Conservation (phyloP, 1,140 invertebrate genomes). For the Choristoneura fumiferana region DNA sequence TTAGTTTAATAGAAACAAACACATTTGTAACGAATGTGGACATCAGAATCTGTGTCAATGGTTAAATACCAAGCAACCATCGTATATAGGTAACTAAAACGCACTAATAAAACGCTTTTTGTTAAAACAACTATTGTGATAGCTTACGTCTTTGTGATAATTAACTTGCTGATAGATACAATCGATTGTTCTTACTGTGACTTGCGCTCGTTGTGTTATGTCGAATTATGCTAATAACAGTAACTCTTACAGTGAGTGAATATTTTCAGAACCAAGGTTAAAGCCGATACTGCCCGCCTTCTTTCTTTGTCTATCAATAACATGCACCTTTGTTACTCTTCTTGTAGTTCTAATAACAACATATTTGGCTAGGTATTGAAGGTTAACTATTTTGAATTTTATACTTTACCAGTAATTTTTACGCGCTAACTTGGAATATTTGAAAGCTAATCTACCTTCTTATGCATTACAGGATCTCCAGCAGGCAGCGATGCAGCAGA, state of each 20-base stretch:
- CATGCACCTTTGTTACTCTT: slow-evolving; percentile 30
- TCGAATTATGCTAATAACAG: neutral
- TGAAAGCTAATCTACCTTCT: slow-evolving; percentile 31
- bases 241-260: no score
- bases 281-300: slow-evolving; percentile 37
- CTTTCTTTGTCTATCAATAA: slow-evolving; percentile 16
- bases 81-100: no score
- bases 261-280: slow-evolving; percentile 34
- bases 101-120: no score
- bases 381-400: no score
- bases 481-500: slow-evolving; percentile 29
- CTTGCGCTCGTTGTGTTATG: no score
- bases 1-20: slow-evolving; percentile 20
- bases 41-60: slow-evolving; percentile 19
- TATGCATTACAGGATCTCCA: slow-evolving; percentile 53
- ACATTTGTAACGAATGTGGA: slow-evolving; percentile 8
- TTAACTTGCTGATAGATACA: no score
- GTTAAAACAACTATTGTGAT: no score
- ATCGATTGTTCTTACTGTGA: no score
- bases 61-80: slow-evolving; percentile 1
- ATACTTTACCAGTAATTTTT: no score
- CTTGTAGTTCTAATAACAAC: no score
- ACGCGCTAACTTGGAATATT: neutral
- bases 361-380: no score
- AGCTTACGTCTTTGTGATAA: no score